Evolutionary conservation across 2,888 invertebrate genomes (phyloP).

Genomic region (Drosophila quinaria): DNA sequence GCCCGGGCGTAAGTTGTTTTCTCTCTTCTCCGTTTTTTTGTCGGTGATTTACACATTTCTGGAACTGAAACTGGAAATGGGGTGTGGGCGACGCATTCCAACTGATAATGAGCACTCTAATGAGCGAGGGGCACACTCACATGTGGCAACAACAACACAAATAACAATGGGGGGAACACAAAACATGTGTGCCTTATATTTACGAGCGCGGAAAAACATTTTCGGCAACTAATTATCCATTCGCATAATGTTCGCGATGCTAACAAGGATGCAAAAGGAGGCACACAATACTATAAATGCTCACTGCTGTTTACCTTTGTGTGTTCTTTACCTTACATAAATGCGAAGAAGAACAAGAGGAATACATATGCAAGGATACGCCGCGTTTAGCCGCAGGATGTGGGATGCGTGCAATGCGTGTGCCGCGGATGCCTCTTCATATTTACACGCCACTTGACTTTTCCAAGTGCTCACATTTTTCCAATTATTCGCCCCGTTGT

Average conservation of each 20-base stretch:
- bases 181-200: conserved; percentile 84
- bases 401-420: conserved; percentile 52
- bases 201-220: conserved; percentile 81
- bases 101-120: conserved; percentile 80
- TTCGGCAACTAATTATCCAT: conserved; percentile 85
- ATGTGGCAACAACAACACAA: conserved; percentile 51
- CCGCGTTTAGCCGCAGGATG: conserved; percentile 65
- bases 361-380: conserved; percentile 49
- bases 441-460: conserved; percentile 85
- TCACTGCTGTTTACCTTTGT: conserved; percentile 25
- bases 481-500: conserved; percentile 60
- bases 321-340: conserved; percentile 1
- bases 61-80: conserved; percentile 22
- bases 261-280: conserved; percentile 49
- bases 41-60: conserved; percentile 72
- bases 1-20: conserved; percentile 61
- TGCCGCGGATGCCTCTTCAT: conserved; percentile 24
- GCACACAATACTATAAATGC: conserved; percentile 77
- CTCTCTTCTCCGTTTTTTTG: conserved; percentile 41
- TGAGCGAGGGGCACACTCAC: conserved; percentile 62
- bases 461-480: conserved; percentile 75
- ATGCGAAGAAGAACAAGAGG: conserved; percentile 15
- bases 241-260: conserved; percentile 77
- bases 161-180: conserved; percentile 23
- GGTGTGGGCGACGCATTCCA: conserved; percentile 46